Evolutionary conservation across 2,113 vertebrate genomes (phyloP).

Genomic region (Rhinichthys klamathensis): DNA sequence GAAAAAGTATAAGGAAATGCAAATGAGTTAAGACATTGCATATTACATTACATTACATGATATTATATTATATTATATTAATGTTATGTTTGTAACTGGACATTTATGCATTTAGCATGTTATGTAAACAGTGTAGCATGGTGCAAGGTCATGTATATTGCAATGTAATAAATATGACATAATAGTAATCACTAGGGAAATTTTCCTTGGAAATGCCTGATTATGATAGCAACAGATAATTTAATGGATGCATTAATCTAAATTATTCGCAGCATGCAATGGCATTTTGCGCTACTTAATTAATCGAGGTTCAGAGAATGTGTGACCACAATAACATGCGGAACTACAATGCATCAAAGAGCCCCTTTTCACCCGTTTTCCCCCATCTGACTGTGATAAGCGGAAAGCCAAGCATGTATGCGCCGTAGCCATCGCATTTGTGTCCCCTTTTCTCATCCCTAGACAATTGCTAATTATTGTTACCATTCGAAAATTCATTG

Average conservation of each 20-base stretch:
- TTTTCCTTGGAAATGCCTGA: conserved; percentile 68
- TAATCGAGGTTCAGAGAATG: conserved; percentile 70
- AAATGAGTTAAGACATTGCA: conserved; percentile 67
- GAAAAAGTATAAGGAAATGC: conserved; percentile 63
- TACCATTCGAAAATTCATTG: conserved; percentile 72
- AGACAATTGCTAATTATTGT: conserved; percentile 72
- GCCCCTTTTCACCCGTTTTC: conserved; percentile 45
- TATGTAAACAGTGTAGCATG: neutral
- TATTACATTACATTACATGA: conserved; percentile 26
- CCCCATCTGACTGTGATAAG: conserved; percentile 56
- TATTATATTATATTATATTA: neutral
- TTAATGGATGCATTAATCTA: conserved; percentile 72
- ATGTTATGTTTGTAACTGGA: neutral
- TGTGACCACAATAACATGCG: conserved; percentile 58
- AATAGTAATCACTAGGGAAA: conserved; percentile 57
- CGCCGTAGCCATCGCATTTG: conserved; percentile 57
- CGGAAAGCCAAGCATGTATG: conserved; percentile 42
- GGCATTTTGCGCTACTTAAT: conserved; percentile 68
- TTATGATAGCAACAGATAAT: conserved; percentile 73
- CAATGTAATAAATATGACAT: neutral
- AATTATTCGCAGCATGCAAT: conserved; percentile 70
- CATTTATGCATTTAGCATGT: neutral
- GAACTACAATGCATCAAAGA: conserved; percentile 60
- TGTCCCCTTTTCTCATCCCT: conserved; percentile 60
- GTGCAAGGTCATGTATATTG: neutral